Evolutionary conservation across 2,113 vertebrate genomes (phyloP), one percentile per base, ranked within the genome.

Genomic region (Electrona antarctica): DNA sequence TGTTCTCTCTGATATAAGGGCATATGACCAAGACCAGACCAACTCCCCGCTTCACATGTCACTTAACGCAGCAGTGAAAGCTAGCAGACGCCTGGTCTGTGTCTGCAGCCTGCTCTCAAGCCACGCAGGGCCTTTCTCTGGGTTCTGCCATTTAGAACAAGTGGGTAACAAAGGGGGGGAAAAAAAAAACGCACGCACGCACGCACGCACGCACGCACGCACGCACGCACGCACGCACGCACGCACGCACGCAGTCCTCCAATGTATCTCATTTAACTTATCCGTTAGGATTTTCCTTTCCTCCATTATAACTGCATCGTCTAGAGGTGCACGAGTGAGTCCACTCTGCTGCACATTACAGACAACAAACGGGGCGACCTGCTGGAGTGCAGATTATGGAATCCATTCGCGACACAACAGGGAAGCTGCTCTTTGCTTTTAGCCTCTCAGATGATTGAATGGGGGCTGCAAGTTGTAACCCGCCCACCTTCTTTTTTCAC

Each of bases 41-140:
- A 78, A 63, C 69, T 65, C 69, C 79, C 82, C 68, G 76, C 70
- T 88, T 89, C 84, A 77, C 86, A 87, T 87, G 73, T 85, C 51
- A 80, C 86, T 82, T 88, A 75, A 84, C 84, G 80, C 80, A 73
- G 74, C 89, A 82, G 71, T 80, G 65, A 70, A 45, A 41, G 1
- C 56, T 7, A 51, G 80, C 75, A 78, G 80, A 77, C 82, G 69
- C 71, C 66, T 71, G 77, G 66, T 88, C 85, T 86, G 85, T 77
- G 77, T 71, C 13, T n/a, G 63, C 85, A 85, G 72, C 78, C 83
- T 83, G 85, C 64, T 81, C 76, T 1, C 69, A 67, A 73, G 82
- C 78, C 80, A 78, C 75, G 79, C 57, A 81, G 76, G 74, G 77
- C 73, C 15, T 65, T 46, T 76, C 21, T 21, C 14, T 50, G 33